Base-by-base conservation (phyloP, 2,888 invertebrate genomes). In the Latrodectus hesperus region DNA sequence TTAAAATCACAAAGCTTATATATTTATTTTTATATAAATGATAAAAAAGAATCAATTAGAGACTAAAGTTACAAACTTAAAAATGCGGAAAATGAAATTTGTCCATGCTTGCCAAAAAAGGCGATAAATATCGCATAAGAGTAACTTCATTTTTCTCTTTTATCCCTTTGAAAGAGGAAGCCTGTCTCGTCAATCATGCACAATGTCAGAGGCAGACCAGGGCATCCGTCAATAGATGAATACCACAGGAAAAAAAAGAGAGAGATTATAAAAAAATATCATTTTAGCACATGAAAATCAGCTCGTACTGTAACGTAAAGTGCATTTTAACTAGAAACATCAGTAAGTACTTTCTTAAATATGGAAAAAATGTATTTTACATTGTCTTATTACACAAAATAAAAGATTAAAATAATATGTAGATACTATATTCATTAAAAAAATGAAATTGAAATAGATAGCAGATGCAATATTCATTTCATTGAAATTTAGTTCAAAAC, bases 141-240 rank as follows among this genome's bases (percentile, higher is more conserved):
- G 55, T 55, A 76, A 17, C 67, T 67, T 51, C 51, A 26, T 12
- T 55, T 67, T 70, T 26, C 55, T 72, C 49, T 14, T n/a, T 38
- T 26, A 22, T 22, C 67, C 83, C 86, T 65, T 81, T 75, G 86
- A 87, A 87, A 87, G 86, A 77, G 81, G 86, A 87, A 87, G 73
- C 86, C 49, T 60, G 51, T 72, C 80, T 81, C 81, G 81, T 81
- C 81, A 87, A 81, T 81, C 77, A 81, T 76, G 73, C 38, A 80
- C 86, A 51, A 73, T 82, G 86, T 87, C 86, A 87, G 38, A 67
- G 71, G 76, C 86, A 87, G 86, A 38, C 72, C 72, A 81, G 64
- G 76, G 86, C 76, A 87, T 87, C 81, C 86, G 76, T 87, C 86
- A 87, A 82, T 87, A 74, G 86, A 73, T 67, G 49, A 65, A 38